Evolutionary conservation across 2,888 invertebrate species (phyloP), one percentile per base, ranked within the genome.

Genomic region (Hybos culiciformis): DNA sequence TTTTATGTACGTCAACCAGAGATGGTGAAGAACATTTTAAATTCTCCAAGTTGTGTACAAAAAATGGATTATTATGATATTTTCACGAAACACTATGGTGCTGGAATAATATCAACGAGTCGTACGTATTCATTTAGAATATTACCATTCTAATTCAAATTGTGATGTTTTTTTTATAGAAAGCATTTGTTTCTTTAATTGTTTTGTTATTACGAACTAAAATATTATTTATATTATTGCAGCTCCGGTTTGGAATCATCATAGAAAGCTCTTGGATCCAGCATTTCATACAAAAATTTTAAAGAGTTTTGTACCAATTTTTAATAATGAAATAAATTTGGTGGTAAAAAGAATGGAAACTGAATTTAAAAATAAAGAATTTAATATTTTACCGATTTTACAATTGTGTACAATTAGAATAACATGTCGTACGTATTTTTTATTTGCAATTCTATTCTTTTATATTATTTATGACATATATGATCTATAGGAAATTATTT

Each of bases 31-130:
- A n/a, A n/a, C n/a, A n/a, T n/a, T n/a, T n/a, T n/a, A n/a, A n/a
- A n/a, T n/a, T n/a, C n/a, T n/a, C n/a, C n/a, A n/a, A n/a, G n/a
- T n/a, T n/a, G n/a, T n/a, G n/a, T n/a, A n/a, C n/a, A n/a, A n/a
- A 62, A 62, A 50, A 60, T 60, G 1, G 56, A 62, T 19, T 54
- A 62, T 24, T 62, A 62, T 48, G 56, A 57, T 32, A 62, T 62
- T 24, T 53, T 63, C 49, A 55, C 60, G 7, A 49, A 52, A 3
- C 59, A 61, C 21, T 56, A 63, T 39, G 62, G 63, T 12, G 60
- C 63, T 46, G 62, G 62, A 2, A 52, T 62, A 19, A 63, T 63
- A 37, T 62, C 62, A 7, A 62, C 62, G 6, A 62, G 60, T 43
- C 53, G 61, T 60, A 36, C 12, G 12, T 29, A n/a, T 29, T 2